These are phyloP conservation scores for Silurus meridionalis DNA, from an alignment of 2,113 vertebrate species.

Conservation along the genomic window DNA sequence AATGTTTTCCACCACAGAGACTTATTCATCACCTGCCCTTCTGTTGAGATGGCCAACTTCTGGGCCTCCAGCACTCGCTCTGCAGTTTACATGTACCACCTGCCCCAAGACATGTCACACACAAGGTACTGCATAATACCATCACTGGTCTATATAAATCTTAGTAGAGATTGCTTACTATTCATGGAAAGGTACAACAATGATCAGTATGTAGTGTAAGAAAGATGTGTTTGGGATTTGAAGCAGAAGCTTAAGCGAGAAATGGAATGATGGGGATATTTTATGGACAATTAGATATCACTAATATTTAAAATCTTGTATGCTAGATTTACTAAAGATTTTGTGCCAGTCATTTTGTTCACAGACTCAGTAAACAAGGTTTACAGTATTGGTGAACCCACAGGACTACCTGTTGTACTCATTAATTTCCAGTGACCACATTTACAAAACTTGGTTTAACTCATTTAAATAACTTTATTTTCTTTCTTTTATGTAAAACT, in stretches of 20 bases:
- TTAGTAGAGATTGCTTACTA: background rate
- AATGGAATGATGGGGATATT: background rate
- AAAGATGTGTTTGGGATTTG: background rate
- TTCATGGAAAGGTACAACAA: background rate
- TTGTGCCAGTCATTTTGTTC: background rate
- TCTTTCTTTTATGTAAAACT: background rate
- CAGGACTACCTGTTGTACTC: background rate
- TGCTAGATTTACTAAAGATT: background rate
- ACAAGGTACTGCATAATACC: constrained; percentile 49
- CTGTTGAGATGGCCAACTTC: constrained; percentile 58
- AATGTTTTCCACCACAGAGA: constrained; percentile 50
- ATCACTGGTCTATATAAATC: background rate
- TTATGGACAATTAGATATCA: background rate
- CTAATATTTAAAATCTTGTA: background rate
- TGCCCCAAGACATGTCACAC: constrained; percentile 49
- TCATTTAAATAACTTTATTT: background rate
- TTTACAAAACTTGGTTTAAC: background rate
- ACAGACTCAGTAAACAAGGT: background rate
- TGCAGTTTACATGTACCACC: constrained; percentile 60
- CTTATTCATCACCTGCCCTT: constrained; percentile 61
- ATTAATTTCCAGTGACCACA: background rate
- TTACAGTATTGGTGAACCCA: background rate
- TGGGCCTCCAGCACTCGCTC: constrained; percentile 53
- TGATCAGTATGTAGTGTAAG: background rate
- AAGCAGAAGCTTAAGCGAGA: background rate